Conservation (phyloP, 2,113 vertebrate genomes). For the Spheniscus mendiculus region DNA sequence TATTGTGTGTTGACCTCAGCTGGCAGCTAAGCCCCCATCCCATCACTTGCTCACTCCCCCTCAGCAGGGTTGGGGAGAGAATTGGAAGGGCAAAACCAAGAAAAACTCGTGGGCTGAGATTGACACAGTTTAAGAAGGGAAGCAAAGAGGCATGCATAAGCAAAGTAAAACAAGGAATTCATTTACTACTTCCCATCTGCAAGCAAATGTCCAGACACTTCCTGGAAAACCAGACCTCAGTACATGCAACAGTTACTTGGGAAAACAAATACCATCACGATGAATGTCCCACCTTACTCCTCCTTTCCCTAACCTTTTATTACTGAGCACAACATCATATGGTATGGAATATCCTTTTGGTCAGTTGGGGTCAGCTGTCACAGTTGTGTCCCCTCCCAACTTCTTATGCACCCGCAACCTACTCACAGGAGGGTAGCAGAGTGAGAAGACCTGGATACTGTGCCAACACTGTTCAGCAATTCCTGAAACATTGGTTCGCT, state of each 20-base stretch:
- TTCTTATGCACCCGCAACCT: background rate
- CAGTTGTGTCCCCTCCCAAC: background rate
- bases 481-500: background rate
- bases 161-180: background rate
- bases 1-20: background rate
- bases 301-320: background rate
- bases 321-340: rapidly evolving
- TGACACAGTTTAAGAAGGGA: background rate
- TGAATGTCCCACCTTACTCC: background rate
- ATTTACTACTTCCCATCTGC: background rate
- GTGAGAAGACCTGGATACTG: background rate
- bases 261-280: background rate
- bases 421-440: background rate
- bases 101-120: background rate
- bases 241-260: rapidly evolving
- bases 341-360: background rate
- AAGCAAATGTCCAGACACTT: background rate
- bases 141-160: background rate
- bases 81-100: background rate
- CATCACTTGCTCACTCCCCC: background rate
- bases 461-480: background rate
- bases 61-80: background rate
- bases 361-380: background rate
- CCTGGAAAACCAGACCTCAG: background rate
- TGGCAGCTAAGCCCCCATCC: background rate